Percentiles rank a stretch among this genome's conserved stretches.
Conservation (phyloP, 1,140 invertebrate genomes). For the Trinorchestia longiramus region DNA sequence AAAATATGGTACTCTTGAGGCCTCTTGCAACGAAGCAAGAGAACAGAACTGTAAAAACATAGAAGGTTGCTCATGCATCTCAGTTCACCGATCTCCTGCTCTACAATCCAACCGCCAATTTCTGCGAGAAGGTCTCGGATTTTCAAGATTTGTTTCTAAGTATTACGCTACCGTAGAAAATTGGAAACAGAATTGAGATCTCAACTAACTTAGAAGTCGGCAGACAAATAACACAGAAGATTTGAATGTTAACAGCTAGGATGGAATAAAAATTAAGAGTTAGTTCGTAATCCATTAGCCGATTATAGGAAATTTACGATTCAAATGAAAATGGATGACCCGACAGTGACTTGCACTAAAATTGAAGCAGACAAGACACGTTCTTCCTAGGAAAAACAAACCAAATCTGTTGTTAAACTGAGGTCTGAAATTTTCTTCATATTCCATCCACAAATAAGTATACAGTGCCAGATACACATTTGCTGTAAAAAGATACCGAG, state of each 20-base stretch:
- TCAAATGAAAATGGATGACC: constrained; percentile 4
- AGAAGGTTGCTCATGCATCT: too few species aligned
- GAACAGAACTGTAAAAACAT: too few species aligned
- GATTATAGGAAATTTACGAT: constrained; percentile 25
- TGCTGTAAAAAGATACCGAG: too few species aligned
- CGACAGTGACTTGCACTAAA: not conserved
- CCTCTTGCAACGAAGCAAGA: too few species aligned
- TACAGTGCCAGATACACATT: too few species aligned
- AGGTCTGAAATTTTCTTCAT: not conserved
- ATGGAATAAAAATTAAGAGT: not conserved
- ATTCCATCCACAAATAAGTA: too few species aligned
- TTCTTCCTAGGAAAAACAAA: not conserved
- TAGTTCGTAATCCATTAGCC: not conserved
- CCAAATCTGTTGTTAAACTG: not conserved
- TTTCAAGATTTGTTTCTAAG: not conserved
- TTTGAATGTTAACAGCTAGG: not conserved
- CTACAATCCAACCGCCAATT: not conserved
- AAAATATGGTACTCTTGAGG: too few species aligned
- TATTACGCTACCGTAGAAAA: not conserved
- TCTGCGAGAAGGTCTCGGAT: not conserved
- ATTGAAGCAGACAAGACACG: not conserved
- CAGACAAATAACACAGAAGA: not conserved
- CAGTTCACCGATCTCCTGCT: too few species aligned
- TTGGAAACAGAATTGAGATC: not conserved
- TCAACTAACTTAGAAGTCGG: not conserved